Conservation (phyloP, 2,888 invertebrate genomes). For the Ichneumoninae sp. region DNA sequence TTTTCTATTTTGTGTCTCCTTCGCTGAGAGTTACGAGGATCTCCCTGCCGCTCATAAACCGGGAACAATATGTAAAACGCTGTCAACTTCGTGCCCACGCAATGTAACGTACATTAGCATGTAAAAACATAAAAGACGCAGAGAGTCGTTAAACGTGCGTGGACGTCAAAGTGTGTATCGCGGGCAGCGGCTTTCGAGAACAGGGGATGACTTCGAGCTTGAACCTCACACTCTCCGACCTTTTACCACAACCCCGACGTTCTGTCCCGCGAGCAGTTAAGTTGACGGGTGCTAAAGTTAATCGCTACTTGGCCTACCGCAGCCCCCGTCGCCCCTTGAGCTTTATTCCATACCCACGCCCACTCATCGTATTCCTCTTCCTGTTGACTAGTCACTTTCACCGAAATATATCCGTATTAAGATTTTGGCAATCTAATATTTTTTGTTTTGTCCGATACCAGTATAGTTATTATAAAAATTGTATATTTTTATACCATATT, state of each 20-base stretch:
- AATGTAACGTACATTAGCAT: conserved; percentile 52
- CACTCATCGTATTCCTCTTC: conserved; percentile 29
- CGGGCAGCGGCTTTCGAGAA: background rate
- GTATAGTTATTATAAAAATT: too few relatives aligned
- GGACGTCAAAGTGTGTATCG: conserved; percentile 15
- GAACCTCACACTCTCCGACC: conserved; percentile 24
- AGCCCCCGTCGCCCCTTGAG: conserved; percentile 53
- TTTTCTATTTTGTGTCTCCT: conserved; percentile 1
- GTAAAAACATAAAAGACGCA: conserved; percentile 30
- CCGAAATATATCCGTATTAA: too few relatives aligned
- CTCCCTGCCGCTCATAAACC: background rate
- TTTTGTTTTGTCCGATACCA: too few relatives aligned
- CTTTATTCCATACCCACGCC: conserved; percentile 61
- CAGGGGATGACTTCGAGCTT: conserved; percentile 31
- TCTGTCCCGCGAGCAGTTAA: conserved; percentile 65
- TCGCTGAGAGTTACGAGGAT: conserved; percentile 7
- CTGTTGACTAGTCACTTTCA: background rate
- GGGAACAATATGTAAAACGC: conserved; percentile 22
- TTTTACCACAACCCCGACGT: conserved; percentile 34
- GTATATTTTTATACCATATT: too few relatives aligned
- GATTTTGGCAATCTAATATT: too few relatives aligned
- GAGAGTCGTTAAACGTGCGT: conserved; percentile 61
- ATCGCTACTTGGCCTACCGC: conserved; percentile 69
- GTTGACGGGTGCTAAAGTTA: conserved; percentile 73
- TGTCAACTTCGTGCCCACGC: background rate